Conservation (phyloP, 2,113 vertebrate genomes). For the Chitala chitala region DNA sequence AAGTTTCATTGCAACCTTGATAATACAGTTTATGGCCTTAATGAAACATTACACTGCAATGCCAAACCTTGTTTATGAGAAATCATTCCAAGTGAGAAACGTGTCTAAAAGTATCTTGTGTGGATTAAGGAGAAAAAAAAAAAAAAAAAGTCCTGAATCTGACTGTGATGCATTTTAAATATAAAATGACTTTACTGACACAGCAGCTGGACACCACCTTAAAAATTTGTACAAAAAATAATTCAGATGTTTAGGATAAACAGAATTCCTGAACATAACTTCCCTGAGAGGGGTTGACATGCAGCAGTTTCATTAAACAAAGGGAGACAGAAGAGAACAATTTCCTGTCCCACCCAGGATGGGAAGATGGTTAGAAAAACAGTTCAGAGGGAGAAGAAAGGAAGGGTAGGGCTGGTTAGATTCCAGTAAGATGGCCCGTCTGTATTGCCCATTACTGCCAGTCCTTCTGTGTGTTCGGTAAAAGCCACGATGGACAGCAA, state of each 20-base stretch:
- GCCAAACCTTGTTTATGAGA: neutral
- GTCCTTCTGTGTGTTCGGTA: neutral
- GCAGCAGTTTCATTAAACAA: slow-evolving; percentile 38
- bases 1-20: slow-evolving; percentile 41
- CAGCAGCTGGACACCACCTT: too few species aligned
- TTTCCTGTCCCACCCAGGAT: slow-evolving; percentile 38
- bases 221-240: too few species aligned
- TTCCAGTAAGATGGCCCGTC: slow-evolving; percentile 12
- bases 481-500: too few species aligned
- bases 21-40: slow-evolving; percentile 36
- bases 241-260: too few species aligned
- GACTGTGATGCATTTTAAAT: too few species aligned
- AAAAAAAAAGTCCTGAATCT: too few species aligned
- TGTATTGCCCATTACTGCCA: neutral
- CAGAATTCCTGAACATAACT: neutral
- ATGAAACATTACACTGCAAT: slow-evolving; percentile 36
- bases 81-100: too few species aligned
- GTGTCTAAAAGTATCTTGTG: too few species aligned
- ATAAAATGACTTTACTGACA: too few species aligned
- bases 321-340: slow-evolving; percentile 26
- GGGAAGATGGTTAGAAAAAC: slow-evolving; percentile 33
- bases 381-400: slow-evolving; percentile 28
- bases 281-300: slow-evolving; percentile 35
- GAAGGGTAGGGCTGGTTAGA: slow-evolving; percentile 18
- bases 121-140: too few species aligned